Evolutionary conservation across 2,113 vertebrate genomes (phyloP).

Genomic region (Psephotus haematonotus): DNA sequence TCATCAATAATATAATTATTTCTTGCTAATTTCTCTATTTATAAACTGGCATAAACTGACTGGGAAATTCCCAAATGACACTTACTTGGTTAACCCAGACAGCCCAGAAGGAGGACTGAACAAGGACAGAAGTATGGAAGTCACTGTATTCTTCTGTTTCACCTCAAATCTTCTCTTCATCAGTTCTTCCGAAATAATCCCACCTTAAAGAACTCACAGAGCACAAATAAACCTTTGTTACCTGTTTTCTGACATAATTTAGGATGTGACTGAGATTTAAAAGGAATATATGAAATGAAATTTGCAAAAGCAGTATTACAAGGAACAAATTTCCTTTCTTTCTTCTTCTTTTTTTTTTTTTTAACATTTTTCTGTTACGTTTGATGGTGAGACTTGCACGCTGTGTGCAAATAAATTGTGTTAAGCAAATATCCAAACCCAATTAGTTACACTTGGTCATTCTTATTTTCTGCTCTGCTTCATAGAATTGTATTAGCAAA

Average conservation of each 20-base stretch:
- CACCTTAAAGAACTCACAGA: background rate
- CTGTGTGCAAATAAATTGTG: background rate
- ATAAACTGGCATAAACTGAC: background rate
- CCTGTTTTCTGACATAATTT: background rate
- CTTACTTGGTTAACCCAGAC: background rate
- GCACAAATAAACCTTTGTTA: background rate
- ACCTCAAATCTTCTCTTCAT: background rate
- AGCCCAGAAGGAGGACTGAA: background rate
- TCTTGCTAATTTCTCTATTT: background rate
- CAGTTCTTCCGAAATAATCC: background rate
- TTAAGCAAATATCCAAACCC: background rate
- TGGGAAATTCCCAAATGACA: background rate
- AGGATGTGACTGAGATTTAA: background rate
- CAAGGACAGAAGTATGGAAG: background rate
- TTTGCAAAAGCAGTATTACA: background rate
- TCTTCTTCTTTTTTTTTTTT: too few relatives aligned
- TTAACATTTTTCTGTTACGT: background rate
- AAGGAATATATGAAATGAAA: background rate
- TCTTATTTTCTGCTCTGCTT: background rate
- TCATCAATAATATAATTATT: background rate
- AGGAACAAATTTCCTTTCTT: background rate
- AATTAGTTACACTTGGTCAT: background rate
- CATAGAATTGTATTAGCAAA: background rate
- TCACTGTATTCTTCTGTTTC: background rate
- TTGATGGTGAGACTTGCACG: background rate